Base-by-base conservation (phyloP, 35 echinoderm and acorn worm species). In the Holothuria glaberrima region DNA sequence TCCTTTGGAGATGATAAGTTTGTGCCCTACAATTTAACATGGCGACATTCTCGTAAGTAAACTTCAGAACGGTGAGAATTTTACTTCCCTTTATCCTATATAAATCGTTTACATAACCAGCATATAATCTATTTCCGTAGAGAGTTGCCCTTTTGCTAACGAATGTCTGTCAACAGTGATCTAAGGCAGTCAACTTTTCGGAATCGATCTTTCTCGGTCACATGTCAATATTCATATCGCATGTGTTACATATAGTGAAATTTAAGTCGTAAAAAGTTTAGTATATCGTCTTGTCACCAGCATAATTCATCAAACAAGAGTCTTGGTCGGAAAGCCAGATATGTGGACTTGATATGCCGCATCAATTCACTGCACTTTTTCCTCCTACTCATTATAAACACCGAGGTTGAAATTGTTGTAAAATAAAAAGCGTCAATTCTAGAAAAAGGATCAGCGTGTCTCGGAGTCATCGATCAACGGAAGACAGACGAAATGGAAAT, bases 201-300 rank as follows among this genome's bases (percentile, higher is more conserved):
- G n/a, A n/a, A 1, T 3, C 26, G 20, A 26, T 78, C 20, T 78
- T 78, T 78, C 38, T 78, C 38, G 74, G 74, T 78, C 74, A 78
- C 74, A 78, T 48, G 74, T 48, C 74, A 78, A 7, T 52, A 41
- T 35, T 41, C 19, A 73, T 78, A 48, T 56, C 50, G 16, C 50
- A 50, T 25, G 50, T 50, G 74, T 30, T 35, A 48, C 50, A 78
- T 78, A 26, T 78, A 20, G 50, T 78, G 74, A 78, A 78, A 52
- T 78, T 18, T 50, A 78, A 78, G 50, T 78, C 74, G 44, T 25
- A 22, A 48, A 78, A 48, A 48, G 74, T 78, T 78, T 12, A 54
- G 5, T 17, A 54, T 54, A 54, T 78, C 50, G 50, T 48, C 38
- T 78, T 78, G 74, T 78, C 74, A 78, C 22, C 5, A 27, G 41